Base-by-base conservation (phyloP, 2,113 vertebrate species). In the Sinosuthora webbiana region DNA sequence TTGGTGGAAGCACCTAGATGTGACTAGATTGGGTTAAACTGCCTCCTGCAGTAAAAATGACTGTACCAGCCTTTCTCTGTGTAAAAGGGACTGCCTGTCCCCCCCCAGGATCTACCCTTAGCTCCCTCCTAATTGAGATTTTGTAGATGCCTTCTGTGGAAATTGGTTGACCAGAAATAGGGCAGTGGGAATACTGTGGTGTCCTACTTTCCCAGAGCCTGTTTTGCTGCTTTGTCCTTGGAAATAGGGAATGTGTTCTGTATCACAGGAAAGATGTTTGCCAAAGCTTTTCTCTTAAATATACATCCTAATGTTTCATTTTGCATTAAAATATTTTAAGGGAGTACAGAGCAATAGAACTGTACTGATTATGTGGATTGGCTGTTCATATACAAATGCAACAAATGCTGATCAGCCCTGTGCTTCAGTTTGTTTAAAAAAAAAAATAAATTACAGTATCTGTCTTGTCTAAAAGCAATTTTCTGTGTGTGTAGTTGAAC, bases 161-260 rank as follows among this genome's bases (percentile, higher is more conserved):
- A 92, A 93, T 65, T 59, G 80, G 62, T 31, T 89, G 75, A 73
- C 83, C 87, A 90, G 87, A 94, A 90, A 84, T 31, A 89, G 79
- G 57, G 83, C 82, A 64, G 1, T 49, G 73, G 56, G 73, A 64
- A 87, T 85, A n/a, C 50, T 65, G 42, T 65, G 42, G 8, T 96
- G 92, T 69, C 96, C 92, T 95, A 70, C 64, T 95, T 97, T 95
- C 28, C 44, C 41, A 76, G 83, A 47, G 57, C 39, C 24, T 4
- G 10, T 68, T 95, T 50, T 78, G 56, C 44, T 87, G 74, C 84
- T 87, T 87, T 85, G 74, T 87, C 63, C 45, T 45, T 85, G 85
- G 35, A 91, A 90, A 84, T 83, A 22, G 16, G 67, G 84, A 39
- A 75, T 52, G 21, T 91, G 24, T 90, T 96, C 39, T 83, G 42